A percentile compares a stretch with the other conserved stretches of the same genome.
These are phyloP conservation scores for Nephotettix cincticeps DNA, from an alignment of 1,140 invertebrate species.

Conservation along the genomic window DNA sequence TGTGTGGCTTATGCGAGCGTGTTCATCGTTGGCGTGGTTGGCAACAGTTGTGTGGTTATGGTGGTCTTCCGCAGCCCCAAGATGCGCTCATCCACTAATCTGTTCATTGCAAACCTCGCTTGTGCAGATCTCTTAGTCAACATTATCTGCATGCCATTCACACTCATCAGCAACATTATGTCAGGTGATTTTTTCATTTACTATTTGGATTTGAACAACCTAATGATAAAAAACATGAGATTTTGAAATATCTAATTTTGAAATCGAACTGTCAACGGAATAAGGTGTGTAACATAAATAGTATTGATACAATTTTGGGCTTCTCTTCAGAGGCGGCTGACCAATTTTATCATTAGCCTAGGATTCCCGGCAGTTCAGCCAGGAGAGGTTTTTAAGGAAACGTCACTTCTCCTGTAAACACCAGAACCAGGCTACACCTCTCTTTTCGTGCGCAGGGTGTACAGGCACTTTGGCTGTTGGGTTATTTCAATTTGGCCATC, in stretches of 20 bases:
- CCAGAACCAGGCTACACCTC: not conserved
- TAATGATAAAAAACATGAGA: no score
- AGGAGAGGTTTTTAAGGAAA: no score
- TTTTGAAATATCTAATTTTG: no score
- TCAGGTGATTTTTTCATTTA: no score
- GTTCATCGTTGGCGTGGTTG: constrained; percentile 51
- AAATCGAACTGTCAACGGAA: no score
- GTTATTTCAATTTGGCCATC: not conserved
- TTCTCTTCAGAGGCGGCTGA: no score
- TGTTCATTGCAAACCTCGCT: constrained; percentile 52
- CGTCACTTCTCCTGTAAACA: not conserved
- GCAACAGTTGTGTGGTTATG: constrained; percentile 54
- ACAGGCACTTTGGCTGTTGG: not conserved
- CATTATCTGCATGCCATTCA: constrained; percentile 60
- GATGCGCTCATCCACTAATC: constrained; percentile 53
- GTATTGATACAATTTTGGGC: no score
- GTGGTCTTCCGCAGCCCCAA: constrained; percentile 50
- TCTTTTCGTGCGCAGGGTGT: not conserved
- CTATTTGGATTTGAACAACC: no score
- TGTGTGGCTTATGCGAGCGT: constrained; percentile 52
- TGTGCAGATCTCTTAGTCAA: constrained; percentile 61
- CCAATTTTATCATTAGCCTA: no score
- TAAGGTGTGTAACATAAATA: no score
- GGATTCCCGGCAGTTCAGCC: no score
- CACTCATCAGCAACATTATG: constrained; percentile 58